Base-by-base conservation (phyloP, 2,797 vertebrate species). In the Acanthurus tractus region DNA sequence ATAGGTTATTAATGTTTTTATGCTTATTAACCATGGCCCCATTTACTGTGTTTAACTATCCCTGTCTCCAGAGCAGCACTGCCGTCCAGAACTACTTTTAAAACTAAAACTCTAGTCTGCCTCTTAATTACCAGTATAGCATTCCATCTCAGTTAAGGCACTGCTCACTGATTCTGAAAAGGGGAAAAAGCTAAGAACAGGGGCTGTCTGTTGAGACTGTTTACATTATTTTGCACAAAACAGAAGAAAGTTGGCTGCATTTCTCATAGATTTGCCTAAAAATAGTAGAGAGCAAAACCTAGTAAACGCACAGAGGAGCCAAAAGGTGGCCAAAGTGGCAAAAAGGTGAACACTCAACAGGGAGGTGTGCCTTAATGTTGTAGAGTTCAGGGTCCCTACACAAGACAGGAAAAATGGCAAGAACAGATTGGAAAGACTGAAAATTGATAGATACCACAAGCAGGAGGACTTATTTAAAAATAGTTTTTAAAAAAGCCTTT, bases 221-320 rank as follows among this genome's bases (percentile, higher is more conserved):
- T 94, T 85, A 96, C 93, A 94, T 94, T 91, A 97, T 97, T 95
- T 97, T 97, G 97, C 97, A 97, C 97, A 96, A 92, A 95, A 94
- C 94, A 94, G 91, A 95, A 84, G 94, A 95, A 91, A 86, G 85
- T 95, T 92, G 93, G 83, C 84, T 94, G 86, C 75, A 64, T 90
- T 84, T 89, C 76, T 92, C 93, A 87, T 93, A 92, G 90, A 93
- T 70, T 79, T 78, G 63, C 83, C 61, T 73, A 36, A 64, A 72
- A 78, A 74, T 44, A 34, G n/a, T 17, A 54, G 71, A 71, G 57
- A 52, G 80, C 45, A 63, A 92, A 92, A 91, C 91, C 91, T 89
- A 91, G 90, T 94, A 91, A 94, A 93, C 88, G 94, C 81, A 85
- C 89, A 89, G 20, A 59, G 56, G 48, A 29, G 45, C 89, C 90